A percentile compares a stretch with the other conserved stretches of the same genome.
Conservation (phyloP, 2,888 invertebrate species). For the Ditylenchus weischeri region DNA sequence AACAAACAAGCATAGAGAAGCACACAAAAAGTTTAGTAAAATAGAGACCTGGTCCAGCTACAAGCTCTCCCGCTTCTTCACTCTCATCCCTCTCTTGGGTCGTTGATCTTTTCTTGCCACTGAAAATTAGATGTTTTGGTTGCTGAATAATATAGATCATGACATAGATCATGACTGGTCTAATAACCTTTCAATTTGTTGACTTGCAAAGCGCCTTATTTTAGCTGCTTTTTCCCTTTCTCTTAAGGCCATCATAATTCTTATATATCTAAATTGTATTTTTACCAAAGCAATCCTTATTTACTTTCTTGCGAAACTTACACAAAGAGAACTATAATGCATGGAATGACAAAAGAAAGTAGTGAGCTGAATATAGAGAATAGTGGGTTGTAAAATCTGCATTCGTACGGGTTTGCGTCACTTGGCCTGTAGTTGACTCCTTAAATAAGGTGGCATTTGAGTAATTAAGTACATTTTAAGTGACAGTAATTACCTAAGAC, state of each 20-base stretch:
- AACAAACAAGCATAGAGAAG: constrained; percentile 16
- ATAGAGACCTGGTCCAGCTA: constrained; percentile 54
- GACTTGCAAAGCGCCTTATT: constrained; percentile 34
- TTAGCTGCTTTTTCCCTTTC: constrained; percentile 55
- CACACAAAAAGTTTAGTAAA: constrained; percentile 7
- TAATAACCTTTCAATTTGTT: constrained; percentile 21
- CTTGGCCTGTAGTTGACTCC: constrained; percentile 52
- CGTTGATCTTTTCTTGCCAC: constrained; percentile 30
- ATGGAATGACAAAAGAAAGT: constrained; percentile 62
- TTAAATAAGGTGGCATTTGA: constrained; percentile 26
- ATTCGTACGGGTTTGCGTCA: constrained; percentile 53
- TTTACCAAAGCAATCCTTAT: constrained; percentile 30
- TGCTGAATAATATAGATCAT: no score
- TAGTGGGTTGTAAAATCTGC: constrained; percentile 63
- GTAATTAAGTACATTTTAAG: constrained; percentile 6
- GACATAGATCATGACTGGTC: neutral
- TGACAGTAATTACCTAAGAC: constrained; percentile 71
- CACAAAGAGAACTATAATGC: constrained; percentile 62
- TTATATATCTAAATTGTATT: constrained; percentile 21
- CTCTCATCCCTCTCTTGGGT: constrained; percentile 17
- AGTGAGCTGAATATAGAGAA: constrained; percentile 62
- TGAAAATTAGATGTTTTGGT: neutral
- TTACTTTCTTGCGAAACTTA: neutral
- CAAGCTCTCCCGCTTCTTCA: constrained; percentile 54
- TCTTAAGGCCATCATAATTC: constrained; percentile 56